These are phyloP conservation scores for Diloba caeruleocephala DNA, from an alignment of 2,888 invertebrate genomes.

Conservation along the genomic window DNA sequence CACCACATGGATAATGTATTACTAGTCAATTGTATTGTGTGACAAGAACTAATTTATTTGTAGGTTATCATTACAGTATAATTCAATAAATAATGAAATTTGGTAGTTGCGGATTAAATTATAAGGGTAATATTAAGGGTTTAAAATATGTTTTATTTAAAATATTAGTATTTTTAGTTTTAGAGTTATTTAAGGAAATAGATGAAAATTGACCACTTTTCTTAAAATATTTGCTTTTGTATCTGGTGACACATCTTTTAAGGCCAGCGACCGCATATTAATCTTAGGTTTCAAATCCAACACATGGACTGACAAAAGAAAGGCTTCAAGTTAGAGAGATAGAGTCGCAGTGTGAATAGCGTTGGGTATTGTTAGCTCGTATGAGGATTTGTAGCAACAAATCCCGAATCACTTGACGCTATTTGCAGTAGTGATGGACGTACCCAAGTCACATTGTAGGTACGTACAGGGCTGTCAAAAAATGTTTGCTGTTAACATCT, in stretches of 20 bases:
- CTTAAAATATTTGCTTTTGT: not conserved
- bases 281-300: conserved; percentile 6
- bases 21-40: too few species aligned
- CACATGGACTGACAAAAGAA: conserved; percentile 31
- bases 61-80: too few species aligned
- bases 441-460: conserved; percentile 52
- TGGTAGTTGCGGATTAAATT: too few species aligned
- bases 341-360: conserved; percentile 20
- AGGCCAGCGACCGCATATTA: conserved; percentile 4
- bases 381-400: conserved; percentile 52
- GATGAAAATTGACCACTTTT: too few species aligned
- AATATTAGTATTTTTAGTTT: too few species aligned
- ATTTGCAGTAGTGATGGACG: conserved; percentile 60
- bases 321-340: conserved; percentile 4
- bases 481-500: not conserved
- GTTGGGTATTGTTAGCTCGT: conserved; percentile 22
- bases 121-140: too few species aligned
- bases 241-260: not conserved
- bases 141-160: too few species aligned
- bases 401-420: conserved; percentile 63
- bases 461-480: conserved; percentile 34
- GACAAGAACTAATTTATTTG: too few species aligned
- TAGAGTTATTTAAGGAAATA: too few species aligned
- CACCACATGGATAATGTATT: too few species aligned
- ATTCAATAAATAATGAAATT: too few species aligned